phyloP scores from a whole-genome alignment of 2,797 vertebrate genomes.

The Chelidonichthys spinosus region DNA sequence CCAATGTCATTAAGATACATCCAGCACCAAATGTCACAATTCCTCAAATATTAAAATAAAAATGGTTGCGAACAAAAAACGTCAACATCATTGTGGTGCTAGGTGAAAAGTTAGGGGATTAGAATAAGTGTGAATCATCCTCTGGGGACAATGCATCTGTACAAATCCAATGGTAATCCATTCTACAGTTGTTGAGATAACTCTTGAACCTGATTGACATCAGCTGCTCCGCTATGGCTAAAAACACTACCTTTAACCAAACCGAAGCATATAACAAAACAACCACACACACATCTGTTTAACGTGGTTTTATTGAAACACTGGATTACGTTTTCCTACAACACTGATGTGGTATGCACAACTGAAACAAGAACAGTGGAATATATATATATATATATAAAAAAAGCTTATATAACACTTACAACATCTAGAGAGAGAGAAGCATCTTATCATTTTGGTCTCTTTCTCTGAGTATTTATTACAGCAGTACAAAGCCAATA shows the following conservation, averaged over 20 bases:
- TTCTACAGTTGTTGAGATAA: no score
- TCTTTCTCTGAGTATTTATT: conserved; percentile 23
- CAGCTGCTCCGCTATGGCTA: not conserved
- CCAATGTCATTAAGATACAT: no score
- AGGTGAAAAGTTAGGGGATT: no score
- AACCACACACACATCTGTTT: conserved; percentile 27
- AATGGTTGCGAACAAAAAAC: no score
- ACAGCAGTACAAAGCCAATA: conserved; percentile 53
- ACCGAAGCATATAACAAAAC: conserved; percentile 3
- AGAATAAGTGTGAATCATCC: no score
- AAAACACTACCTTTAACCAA: conserved; percentile 5
- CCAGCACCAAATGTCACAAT: no score
- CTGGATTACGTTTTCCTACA: conserved; percentile 65
- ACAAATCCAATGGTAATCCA: not conserved
- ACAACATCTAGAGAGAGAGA: conserved; percentile 26
- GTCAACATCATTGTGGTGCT: no score
- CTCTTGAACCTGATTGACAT: not conserved
- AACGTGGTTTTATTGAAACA: conserved; percentile 77
- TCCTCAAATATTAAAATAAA: no score
- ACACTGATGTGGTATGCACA: conserved; percentile 62
- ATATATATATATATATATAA: conserved; percentile 29
- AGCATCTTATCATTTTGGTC: not conserved
- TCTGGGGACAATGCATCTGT: no score
- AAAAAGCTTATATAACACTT: conserved; percentile 36
- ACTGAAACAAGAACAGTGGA: conserved; percentile 38